Evolutionary conservation across 2,113 vertebrate species (phyloP).

Genomic region (Notothenia rossii): DNA sequence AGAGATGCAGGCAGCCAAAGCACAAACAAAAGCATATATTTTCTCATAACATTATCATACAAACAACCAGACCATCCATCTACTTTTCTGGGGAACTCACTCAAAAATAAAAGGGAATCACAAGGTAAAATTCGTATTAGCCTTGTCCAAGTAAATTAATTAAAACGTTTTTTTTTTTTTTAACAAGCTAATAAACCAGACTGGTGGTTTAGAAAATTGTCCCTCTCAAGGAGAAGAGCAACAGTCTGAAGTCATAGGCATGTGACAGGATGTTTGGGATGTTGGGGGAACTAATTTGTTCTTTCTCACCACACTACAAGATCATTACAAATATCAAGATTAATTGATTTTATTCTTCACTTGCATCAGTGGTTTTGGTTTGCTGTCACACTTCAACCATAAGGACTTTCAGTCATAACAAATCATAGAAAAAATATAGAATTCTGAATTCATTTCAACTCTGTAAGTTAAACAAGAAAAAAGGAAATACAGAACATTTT

Average conservation of each 20-base stretch:
- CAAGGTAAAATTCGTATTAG: background rate
- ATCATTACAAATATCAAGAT: background rate
- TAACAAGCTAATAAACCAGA: conserved; percentile 41
- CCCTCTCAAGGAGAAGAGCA: conserved; percentile 17
- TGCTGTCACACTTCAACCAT: background rate
- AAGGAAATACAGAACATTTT: background rate
- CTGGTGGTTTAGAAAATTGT: conserved; percentile 60
- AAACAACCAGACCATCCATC: background rate
- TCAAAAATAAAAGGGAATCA: background rate
- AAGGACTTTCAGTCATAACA: background rate
- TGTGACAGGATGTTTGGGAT: conserved; percentile 16
- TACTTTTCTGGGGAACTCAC: background rate
- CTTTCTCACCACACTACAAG: conserved; percentile 22
- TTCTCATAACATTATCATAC: background rate
- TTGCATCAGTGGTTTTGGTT: background rate
- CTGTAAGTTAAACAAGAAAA: background rate
- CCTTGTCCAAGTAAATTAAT: background rate
- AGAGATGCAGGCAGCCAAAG: background rate
- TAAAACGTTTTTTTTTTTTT: background rate
- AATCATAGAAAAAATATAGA: background rate
- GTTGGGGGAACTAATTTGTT: conserved; percentile 41
- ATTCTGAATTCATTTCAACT: background rate
- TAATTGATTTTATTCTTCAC: conserved; percentile 1
- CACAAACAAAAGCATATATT: background rate
- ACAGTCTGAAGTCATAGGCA: conserved; percentile 3